Conservation (phyloP, 92 coral and sea anemone genomes). For the Diadumene lineata region DNA sequence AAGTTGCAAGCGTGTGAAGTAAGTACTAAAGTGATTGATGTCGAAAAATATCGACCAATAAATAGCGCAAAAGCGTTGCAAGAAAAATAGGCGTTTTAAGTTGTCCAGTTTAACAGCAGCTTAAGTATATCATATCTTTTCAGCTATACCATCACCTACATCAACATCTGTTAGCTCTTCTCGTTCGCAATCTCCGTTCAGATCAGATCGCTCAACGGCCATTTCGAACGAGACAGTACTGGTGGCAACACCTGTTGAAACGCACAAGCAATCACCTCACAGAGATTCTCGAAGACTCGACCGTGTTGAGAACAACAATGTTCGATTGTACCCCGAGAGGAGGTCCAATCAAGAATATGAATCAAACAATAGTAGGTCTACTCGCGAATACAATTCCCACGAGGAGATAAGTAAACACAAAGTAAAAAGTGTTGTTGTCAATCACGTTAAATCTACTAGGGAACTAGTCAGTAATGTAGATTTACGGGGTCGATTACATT, state of each 20-base stretch:
- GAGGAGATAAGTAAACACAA: background rate
- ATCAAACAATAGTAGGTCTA: background rate
- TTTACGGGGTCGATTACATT: background rate
- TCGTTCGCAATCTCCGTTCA: slow-evolving; percentile 66
- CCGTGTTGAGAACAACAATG: background rate
- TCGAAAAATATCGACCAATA: too few species aligned
- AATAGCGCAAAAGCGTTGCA: too few species aligned
- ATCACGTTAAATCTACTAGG: background rate
- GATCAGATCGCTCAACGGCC: slow-evolving; percentile 55
- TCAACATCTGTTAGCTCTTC: slow-evolving; percentile 49
- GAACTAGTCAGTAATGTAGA: slow-evolving; percentile 1
- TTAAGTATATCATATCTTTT: too few species aligned
- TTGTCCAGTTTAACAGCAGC: too few species aligned
- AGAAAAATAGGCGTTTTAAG: too few species aligned
- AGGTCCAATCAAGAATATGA: background rate
- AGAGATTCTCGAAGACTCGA: background rate
- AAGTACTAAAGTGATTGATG: too few species aligned
- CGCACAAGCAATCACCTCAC: background rate
- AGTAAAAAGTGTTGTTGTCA: background rate
- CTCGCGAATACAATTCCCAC: too few species aligned
- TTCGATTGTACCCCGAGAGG: background rate
- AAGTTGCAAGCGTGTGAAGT: too few species aligned
- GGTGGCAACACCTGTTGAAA: slow-evolving; percentile 7
- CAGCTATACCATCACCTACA: too few species aligned
- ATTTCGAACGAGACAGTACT: slow-evolving; percentile 42